These are phyloP conservation scores for Cranoglanis bouderius DNA, from an alignment of 2,113 vertebrate genomes.

Conservation along the genomic window DNA sequence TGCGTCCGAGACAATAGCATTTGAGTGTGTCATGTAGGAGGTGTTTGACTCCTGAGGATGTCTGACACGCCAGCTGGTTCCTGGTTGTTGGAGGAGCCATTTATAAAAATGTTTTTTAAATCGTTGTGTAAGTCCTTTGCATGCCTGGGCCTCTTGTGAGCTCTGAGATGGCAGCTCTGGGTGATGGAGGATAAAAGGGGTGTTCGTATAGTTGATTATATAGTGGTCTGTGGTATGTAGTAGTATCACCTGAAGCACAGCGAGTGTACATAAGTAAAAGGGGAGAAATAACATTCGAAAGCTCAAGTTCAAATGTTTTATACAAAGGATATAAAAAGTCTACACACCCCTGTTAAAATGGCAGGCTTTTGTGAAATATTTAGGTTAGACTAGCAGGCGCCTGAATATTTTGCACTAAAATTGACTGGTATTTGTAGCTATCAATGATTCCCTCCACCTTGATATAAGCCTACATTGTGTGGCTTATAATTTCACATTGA, in stretches of 20 bases:
- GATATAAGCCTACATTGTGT: no score
- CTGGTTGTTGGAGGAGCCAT: background rate
- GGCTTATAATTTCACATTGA: no score
- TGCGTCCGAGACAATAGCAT: background rate
- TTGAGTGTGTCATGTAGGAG: background rate
- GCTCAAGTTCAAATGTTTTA: no score
- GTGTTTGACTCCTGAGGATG: background rate
- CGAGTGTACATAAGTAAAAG: background rate
- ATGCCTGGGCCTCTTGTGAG: no score
- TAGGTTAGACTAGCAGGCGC: no score
- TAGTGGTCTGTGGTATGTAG: background rate
- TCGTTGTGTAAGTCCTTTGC: background rate
- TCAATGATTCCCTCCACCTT: no score
- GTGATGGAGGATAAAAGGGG: background rate
- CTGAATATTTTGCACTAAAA: no score
- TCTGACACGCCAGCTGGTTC: conserved; percentile 3
- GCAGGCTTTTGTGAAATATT: no score
- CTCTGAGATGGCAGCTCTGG: background rate
- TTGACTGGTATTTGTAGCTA: no score
- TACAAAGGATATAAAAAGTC: no score
- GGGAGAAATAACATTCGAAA: background rate
- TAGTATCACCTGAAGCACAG: background rate
- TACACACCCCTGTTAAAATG: no score
- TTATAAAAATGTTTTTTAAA: background rate
- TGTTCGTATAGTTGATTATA: background rate